A percentile compares a stretch with the other conserved stretches of the same genome.
Evolutionary conservation across 2,888 invertebrate genomes (phyloP).

Genomic region (Sceliomorpha sp.): DNA sequence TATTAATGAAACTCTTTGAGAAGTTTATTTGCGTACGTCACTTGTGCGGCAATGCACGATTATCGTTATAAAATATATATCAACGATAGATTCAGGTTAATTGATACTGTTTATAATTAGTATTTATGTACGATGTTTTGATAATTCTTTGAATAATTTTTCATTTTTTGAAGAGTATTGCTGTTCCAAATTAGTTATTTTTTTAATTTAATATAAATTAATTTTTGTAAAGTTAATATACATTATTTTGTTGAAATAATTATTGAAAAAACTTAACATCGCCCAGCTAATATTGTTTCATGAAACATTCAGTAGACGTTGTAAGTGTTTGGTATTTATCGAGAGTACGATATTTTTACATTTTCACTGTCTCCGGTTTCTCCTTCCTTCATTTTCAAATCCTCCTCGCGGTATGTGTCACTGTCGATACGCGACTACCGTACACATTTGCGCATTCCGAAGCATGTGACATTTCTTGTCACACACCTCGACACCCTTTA

Average conservation of each 20-base stretch:
- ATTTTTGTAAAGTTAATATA: too few relatives aligned
- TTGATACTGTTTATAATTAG: too few relatives aligned
- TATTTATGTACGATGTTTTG: too few relatives aligned
- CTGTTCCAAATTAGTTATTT: too few relatives aligned
- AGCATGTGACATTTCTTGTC: constrained; percentile 76
- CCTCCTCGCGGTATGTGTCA: constrained; percentile 60
- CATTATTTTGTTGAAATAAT: neutral
- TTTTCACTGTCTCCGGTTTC: constrained; percentile 34
- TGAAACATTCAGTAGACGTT: constrained; percentile 3
- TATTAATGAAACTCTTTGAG: too few relatives aligned
- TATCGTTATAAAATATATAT: too few relatives aligned
- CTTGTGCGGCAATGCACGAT: too few relatives aligned
- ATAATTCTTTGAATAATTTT: too few relatives aligned
- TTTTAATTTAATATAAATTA: too few relatives aligned
- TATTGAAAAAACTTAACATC: neutral
- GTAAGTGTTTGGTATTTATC: constrained; percentile 28
- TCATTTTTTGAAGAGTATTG: too few relatives aligned
- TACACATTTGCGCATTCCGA: constrained; percentile 68
- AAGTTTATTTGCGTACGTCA: too few relatives aligned
- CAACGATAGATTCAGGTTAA: too few relatives aligned
- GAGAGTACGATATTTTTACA: constrained; percentile 22
- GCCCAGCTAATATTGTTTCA: neutral
- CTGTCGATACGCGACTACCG: constrained; percentile 62
- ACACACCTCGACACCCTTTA: constrained; percentile 66
- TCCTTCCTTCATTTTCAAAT: constrained; percentile 52